These are phyloP conservation scores for Parotocinclus haroldoi DNA, from an alignment of 2,797 vertebrate genomes.

Conservation along the genomic window DNA sequence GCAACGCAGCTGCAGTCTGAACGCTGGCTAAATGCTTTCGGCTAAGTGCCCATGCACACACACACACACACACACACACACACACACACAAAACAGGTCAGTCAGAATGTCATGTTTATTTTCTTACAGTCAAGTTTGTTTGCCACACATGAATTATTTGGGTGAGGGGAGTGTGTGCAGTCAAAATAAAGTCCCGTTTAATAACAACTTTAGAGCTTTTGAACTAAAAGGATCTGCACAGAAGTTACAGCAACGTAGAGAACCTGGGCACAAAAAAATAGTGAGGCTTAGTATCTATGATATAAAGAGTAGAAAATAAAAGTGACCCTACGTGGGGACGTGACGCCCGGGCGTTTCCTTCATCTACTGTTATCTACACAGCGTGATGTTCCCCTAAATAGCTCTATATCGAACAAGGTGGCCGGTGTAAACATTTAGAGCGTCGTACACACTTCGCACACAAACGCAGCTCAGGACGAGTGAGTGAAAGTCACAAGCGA, in stretches of 20 bases:
- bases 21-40: no score
- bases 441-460: no score
- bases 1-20: no score
- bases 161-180: slow-evolving; percentile 77
- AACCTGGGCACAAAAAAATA: slow-evolving; percentile 90
- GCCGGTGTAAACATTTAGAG: no score
- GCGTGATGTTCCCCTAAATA: no score
- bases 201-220: slow-evolving; percentile 64
- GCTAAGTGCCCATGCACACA: no score
- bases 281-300: slow-evolving; percentile 75
- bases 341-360: slow-evolving; percentile 63
- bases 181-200: slow-evolving; percentile 75
- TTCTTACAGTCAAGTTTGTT: slow-evolving; percentile 94
- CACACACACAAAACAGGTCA: neutral
- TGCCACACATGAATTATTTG: slow-evolving; percentile 89
- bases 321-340: slow-evolving; percentile 34
- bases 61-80: no score
- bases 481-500: no score
- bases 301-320: slow-evolving; percentile 53
- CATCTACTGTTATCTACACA: no score
- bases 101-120: slow-evolving; percentile 94
- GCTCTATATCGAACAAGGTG: no score
- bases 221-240: slow-evolving; percentile 88
- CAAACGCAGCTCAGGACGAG: no score
- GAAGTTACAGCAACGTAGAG: slow-evolving; percentile 88